These are phyloP conservation scores for Nomada goodeniana DNA, from an alignment of 2,888 invertebrate genomes.

Conservation along the genomic window DNA sequence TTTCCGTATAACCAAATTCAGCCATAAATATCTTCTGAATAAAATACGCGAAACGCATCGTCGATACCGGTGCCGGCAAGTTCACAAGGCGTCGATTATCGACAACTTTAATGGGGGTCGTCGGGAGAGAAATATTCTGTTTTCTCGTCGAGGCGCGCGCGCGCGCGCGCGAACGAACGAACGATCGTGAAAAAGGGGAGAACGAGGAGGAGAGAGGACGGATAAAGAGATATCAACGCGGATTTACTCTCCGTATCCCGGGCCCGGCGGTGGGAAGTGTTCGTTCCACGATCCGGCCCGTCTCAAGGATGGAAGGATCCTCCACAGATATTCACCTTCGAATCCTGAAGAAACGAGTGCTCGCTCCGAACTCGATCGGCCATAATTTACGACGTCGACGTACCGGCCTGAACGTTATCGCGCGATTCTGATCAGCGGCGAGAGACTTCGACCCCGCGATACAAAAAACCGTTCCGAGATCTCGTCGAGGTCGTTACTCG, in stretches of 20 bases:
- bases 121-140: conserved; percentile 25
- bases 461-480: conserved; percentile 73
- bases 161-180: conserved; percentile 16
- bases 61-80: not conserved
- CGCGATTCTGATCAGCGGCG: conserved; percentile 75
- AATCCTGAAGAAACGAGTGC: conserved; percentile 62
- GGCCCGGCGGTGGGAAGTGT: conserved; percentile 48
- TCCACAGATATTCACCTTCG: conserved; percentile 64
- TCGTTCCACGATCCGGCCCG: conserved; percentile 39
- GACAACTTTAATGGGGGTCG: conserved; percentile 28
- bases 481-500: conserved; percentile 74
- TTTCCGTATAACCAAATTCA: not conserved
- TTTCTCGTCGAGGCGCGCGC: conserved; percentile 27
- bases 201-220: conserved; percentile 22
- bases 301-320: conserved; percentile 62
- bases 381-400: conserved; percentile 76
- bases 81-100: conserved; percentile 37
- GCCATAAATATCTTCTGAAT: conserved; percentile 3
- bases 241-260: conserved; percentile 58
- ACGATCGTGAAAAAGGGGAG: not conserved
- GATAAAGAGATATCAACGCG: conserved; percentile 62
- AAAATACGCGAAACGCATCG: no score
- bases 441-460: conserved; percentile 71
- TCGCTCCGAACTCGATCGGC: conserved; percentile 73
- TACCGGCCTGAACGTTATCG: conserved; percentile 69